Base-by-base conservation (phyloP, 2,113 vertebrate species). In the Pachyramphus minor region DNA sequence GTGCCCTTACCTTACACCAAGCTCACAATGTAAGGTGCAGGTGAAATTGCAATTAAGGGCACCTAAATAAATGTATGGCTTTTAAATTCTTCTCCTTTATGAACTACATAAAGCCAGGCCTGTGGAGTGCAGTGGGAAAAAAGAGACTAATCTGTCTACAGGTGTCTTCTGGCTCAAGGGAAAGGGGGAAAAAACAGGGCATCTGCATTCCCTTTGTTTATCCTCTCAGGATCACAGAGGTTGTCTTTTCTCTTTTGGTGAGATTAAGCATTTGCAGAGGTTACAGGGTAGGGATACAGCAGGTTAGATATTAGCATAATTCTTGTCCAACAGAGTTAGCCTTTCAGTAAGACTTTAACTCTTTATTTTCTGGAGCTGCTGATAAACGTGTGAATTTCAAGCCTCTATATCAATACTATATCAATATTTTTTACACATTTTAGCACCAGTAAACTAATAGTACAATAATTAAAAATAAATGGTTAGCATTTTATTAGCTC, bases 221-320 rank as follows among this genome's bases (percentile, higher is more conserved):
- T 94, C n/a, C 25, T 81, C 22, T 68, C 69, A 63, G 69, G 53
- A 89, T 81, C 44, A 50, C 24, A 78, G 53, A 84, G 62, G 56
- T 92, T 89, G n/a, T 78, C 64, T 59, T 88, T 95, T 55, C 84
- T 89, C 52, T 89, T 77, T 86, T 77, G 52, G 52, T 78, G 60
- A 84, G 83, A 87, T 95, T 84, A 93, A 67, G 35, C 12, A 2
- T 77, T 95, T 90, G 88, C 68, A 76, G 85, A 84, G 82, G 88
- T 69, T 92, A 50, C 56, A 64, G 60, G 49, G 39, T 23, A 74
- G 56, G 56, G 30, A 42, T 84, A 44, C 73, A 72, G 60, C 20
- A 53, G 80, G 80, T 92, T 92, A 63, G n/a, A 25, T 67, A 75
- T 91, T 95, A 68, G 83, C 80, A 72, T 80, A 75, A 87, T 96